These are phyloP conservation scores for Cladorhizidae sp. DNA, from an alignment of 37 sponge, comb jelly and placozoan species.

Conservation along the genomic window DNA sequence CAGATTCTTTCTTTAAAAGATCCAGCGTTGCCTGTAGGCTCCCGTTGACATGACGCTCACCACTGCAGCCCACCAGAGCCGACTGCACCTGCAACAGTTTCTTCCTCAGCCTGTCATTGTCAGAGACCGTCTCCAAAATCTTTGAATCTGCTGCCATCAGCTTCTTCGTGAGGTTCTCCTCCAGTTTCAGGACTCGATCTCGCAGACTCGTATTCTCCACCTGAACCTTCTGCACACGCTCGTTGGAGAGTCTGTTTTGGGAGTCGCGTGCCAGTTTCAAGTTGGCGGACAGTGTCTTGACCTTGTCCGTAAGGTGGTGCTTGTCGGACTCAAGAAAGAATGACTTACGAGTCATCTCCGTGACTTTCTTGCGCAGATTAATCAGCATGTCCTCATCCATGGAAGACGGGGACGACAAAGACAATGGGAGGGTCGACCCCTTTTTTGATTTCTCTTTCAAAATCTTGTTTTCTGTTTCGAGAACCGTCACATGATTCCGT, in stretches of 20 bases:
- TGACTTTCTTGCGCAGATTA: slow-evolving; percentile 34
- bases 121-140: slow-evolving; percentile 29
- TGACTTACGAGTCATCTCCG: slow-evolving; percentile 25
- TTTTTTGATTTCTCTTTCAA: slow-evolving; percentile 7
- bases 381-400: slow-evolving; percentile 10
- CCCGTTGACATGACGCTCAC: neutral
- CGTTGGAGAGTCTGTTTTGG: slow-evolving; percentile 12
- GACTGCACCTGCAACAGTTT: neutral
- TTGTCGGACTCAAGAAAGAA: slow-evolving; percentile 52
- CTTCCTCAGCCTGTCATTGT: slow-evolving; percentile 45
- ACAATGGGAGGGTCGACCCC: neutral
- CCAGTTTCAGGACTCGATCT: slow-evolving; percentile 4
- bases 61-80: neutral
- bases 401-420: neutral
- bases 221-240: neutral
- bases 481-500: neutral
- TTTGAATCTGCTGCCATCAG: slow-evolving; percentile 29
- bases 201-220: slow-evolving; percentile 26
- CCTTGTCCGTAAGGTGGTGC: slow-evolving; percentile 26
- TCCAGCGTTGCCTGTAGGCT: neutral
- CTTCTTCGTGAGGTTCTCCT: slow-evolving; percentile 26
- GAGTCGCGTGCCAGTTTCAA: slow-evolving; percentile 30
- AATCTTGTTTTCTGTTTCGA: slow-evolving; percentile 45
- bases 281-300: neutral
- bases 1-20: neutral